phyloP scores from a whole-genome alignment of 2,113 vertebrate genomes.

The Pelmatolapia mariae region DNA sequence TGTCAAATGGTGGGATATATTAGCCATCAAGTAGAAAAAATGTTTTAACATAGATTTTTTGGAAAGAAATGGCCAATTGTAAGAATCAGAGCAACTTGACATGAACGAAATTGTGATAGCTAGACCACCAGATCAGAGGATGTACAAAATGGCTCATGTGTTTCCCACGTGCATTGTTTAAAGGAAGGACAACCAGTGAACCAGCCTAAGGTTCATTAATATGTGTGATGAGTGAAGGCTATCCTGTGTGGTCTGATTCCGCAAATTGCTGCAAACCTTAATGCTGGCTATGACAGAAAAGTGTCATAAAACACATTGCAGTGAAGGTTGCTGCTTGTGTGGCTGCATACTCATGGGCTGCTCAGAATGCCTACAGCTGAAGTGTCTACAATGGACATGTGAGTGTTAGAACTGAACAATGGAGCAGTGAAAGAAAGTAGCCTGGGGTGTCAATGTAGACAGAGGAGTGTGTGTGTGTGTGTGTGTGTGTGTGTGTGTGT shows the following conservation, averaged over 20 bases:
- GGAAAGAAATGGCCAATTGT: background rate
- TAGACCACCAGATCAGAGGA: background rate
- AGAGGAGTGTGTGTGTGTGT: background rate
- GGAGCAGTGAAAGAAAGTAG: background rate
- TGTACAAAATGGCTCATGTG: background rate
- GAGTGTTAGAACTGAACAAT: background rate
- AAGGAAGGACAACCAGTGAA: background rate
- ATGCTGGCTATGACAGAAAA: background rate
- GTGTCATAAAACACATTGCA: background rate
- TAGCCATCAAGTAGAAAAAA: background rate
- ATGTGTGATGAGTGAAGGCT: background rate
- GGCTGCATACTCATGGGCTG: background rate
- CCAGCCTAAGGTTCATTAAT: background rate
- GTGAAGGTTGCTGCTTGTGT: background rate
- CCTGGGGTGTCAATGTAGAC: background rate
- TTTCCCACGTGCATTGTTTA: background rate
- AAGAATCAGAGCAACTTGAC: background rate
- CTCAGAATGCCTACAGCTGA: background rate
- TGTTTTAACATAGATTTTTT: background rate
- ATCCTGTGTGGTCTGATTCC: background rate
- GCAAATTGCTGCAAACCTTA: background rate
- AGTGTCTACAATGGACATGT: background rate
- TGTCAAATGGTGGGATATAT: background rate
- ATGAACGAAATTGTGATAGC: background rate
- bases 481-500: background rate